phyloP scores from a whole-genome alignment of 2,888 invertebrate species.

The Acleris sparsana region DNA sequence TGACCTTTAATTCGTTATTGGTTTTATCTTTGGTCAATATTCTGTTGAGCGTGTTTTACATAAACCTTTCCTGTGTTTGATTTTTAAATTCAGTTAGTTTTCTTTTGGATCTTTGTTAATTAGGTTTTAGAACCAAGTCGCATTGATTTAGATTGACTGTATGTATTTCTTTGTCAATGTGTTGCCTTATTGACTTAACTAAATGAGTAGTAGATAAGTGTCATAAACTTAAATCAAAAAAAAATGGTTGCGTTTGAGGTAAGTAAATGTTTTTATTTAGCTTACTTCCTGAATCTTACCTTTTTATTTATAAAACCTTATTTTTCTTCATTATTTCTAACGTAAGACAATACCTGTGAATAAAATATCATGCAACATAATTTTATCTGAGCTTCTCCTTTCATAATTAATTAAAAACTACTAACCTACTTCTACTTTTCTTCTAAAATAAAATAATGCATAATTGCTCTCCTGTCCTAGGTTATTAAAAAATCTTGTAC shows the following conservation, averaged over 20 bases:
- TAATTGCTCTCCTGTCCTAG: conserved; percentile 19
- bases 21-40: conserved; percentile 21
- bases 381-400: conserved; percentile 20
- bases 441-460: conserved; percentile 19
- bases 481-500: conserved; percentile 17
- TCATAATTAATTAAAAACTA: conserved; percentile 29
- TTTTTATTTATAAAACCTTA: not conserved
- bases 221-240: too few relatives aligned
- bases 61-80: not conserved
- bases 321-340: not conserved
- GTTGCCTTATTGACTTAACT: too few relatives aligned
- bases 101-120: not conserved
- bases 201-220: too few relatives aligned
- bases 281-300: not conserved
- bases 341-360: conserved; percentile 9
- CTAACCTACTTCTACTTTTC: conserved; percentile 25
- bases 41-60: conserved; percentile 12
- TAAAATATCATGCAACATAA: conserved; percentile 24
- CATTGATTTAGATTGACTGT: too few relatives aligned
- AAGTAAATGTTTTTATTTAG: too few relatives aligned
- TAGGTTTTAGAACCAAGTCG: too few relatives aligned
- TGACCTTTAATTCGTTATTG: conserved; percentile 35
- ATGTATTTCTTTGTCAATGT: too few relatives aligned
- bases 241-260: too few relatives aligned
- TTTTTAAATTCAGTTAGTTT: not conserved